These are phyloP conservation scores for Vicugna pacos DNA, from an alignment of 2,113 vertebrate species.

Conservation along the genomic window DNA sequence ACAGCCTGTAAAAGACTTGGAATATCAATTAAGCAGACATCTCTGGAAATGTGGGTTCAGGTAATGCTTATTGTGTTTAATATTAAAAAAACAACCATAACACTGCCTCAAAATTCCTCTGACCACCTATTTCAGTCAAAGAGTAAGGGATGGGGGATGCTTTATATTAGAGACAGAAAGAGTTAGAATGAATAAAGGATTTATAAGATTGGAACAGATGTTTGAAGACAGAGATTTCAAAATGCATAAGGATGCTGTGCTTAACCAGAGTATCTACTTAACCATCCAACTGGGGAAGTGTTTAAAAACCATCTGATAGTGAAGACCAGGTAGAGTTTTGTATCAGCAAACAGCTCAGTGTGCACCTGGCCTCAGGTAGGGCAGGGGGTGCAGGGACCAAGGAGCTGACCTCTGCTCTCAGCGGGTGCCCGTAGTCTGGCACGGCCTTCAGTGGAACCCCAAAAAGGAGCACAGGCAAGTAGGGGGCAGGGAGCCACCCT, in stretches of 20 bases:
- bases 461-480: too few species aligned
- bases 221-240: not conserved
- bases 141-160: not conserved
- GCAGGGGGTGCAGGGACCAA: too few species aligned
- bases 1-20: not conserved
- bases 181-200: not conserved
- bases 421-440: too few species aligned
- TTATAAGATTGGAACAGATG: not conserved
- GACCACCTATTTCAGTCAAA: not conserved
- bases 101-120: not conserved
- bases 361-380: fast-evolving
- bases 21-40: not conserved
- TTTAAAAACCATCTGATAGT: not conserved
- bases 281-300: fast-evolving
- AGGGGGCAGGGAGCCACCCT: too few species aligned
- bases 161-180: not conserved
- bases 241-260: not conserved
- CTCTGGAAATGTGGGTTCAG: not conserved
- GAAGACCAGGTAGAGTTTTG: not conserved
- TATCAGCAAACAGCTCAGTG: not conserved
- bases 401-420: too few species aligned
- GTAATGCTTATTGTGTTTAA: not conserved
- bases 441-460: too few species aligned
- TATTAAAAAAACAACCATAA: not conserved
- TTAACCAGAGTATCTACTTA: too few species aligned